phyloP scores from a whole-genome alignment of 2,113 vertebrate species.

The Lates calcarifer region DNA sequence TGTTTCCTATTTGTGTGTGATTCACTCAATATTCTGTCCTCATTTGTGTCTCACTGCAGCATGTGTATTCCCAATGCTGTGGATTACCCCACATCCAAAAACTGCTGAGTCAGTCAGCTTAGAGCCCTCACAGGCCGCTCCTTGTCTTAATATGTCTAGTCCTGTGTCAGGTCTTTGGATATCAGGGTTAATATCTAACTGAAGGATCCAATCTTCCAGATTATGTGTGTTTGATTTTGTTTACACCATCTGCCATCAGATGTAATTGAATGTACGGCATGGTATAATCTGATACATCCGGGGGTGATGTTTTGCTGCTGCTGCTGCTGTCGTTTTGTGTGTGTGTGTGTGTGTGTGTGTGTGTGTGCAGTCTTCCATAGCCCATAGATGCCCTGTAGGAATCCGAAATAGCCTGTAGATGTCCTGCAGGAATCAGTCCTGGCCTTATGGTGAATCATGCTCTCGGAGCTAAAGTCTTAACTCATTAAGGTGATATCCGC shows the following conservation, averaged over 20 bases:
- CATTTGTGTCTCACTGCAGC: constrained; percentile 19
- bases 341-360: constrained; percentile 27
- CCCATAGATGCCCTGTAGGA: constrained; percentile 12
- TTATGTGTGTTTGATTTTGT: constrained; percentile 77
- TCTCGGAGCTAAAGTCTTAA: constrained; percentile 8
- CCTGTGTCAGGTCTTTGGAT: constrained; percentile 75
- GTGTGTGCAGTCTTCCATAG: constrained; percentile 11
- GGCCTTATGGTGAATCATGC: constrained; percentile 31
- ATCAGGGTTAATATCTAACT: constrained; percentile 73
- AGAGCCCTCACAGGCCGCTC: constrained; percentile 46
- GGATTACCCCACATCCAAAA: constrained; percentile 63
- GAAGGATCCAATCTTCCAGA: constrained; percentile 75
- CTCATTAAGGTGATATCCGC: constrained; percentile 15
- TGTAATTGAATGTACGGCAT: constrained; percentile 80
- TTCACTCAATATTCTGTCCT: constrained; percentile 44
- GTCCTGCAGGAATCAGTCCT: constrained; percentile 40
- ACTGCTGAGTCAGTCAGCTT: constrained; percentile 71
- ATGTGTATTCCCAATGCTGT: constrained; percentile 33
- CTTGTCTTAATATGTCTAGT: constrained; percentile 72
- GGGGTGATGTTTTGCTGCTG: constrained; percentile 43
- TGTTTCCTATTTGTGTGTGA: constrained; percentile 21
- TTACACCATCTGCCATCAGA: constrained; percentile 78
- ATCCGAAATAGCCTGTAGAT: constrained; percentile 34
- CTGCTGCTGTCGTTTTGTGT: constrained; percentile 21
- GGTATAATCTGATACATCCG: constrained; percentile 75